A percentile compares a stretch with the other conserved stretches of the same genome.
These are phyloP conservation scores for Beris morrisii DNA, from an alignment of 2,888 invertebrate genomes.

Conservation along the genomic window DNA sequence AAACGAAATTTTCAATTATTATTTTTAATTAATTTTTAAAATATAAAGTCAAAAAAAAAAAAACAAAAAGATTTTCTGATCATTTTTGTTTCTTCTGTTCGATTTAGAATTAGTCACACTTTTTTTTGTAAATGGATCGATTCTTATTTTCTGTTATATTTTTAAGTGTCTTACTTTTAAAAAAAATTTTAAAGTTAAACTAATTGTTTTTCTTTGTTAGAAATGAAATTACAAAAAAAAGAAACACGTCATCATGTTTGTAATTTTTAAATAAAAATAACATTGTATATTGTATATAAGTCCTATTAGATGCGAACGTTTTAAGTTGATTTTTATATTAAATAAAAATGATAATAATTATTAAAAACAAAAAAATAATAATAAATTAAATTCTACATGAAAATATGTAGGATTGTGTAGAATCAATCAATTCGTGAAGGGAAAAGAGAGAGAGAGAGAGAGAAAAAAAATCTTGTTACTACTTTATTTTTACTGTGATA, in stretches of 20 bases:
- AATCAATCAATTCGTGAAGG: conserved; percentile 4
- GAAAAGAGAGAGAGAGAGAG: conserved; percentile 1
- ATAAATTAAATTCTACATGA: neutral
- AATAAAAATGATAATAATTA: neutral
- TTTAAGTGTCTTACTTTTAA: too few relatives aligned
- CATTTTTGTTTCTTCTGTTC: conserved; percentile 8
- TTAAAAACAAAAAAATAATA: neutral
- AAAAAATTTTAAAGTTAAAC: too few relatives aligned
- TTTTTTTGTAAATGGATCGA: conserved; percentile 32
- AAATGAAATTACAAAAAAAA: too few relatives aligned
- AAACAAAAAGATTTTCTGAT: too few relatives aligned
- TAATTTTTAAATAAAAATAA: too few relatives aligned
- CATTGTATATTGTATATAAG: too few relatives aligned
- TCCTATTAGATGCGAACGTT: too few relatives aligned
- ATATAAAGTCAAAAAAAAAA: too few relatives aligned
- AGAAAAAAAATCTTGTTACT: conserved; percentile 22
- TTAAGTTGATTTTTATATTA: neutral
- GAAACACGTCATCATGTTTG: too few relatives aligned
- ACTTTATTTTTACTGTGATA: conserved; percentile 34
- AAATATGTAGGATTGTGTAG: neutral
- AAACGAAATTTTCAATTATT: conserved; percentile 16
- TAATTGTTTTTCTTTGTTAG: too few relatives aligned
- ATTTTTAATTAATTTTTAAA: neutral
- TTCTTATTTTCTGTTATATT: neutral
- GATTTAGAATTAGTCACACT: conserved; percentile 27